Evolutionary conservation across 1,140 invertebrate species (phyloP), one percentile per base, ranked within the genome.

Genomic region (Telenomus remus): DNA sequence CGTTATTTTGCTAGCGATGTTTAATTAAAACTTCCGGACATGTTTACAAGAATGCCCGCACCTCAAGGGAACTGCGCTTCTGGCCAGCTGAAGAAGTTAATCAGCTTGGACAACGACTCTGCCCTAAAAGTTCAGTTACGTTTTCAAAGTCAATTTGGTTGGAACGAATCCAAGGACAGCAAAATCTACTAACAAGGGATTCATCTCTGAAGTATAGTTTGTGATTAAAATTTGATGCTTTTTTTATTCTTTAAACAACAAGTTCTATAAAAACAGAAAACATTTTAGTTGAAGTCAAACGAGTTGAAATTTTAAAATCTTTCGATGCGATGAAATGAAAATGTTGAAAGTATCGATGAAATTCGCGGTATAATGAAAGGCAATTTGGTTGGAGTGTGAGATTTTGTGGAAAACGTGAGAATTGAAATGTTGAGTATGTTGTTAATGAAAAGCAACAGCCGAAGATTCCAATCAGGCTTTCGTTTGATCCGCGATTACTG

Each of bases 21-120:
- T 71, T 71, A 57, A 71, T 57, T 63, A 71, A 47, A 33, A 71
- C 33, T 70, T 71, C 51, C 68, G 57, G 33, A 15, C 27, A 3
- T 51, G 37, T 54, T 69, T 60, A 46, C 64, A 33, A 15, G 64
- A 14, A 33, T 53, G 5, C 34, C 14, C 42, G 19, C 27, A 42
- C 9, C 27, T 70, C 57, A 63, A 71, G 63, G 59, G 34, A 61
- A 50, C 15, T 50, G 57, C 50, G 19, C 34, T 54, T 8, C 14
- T 57, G 39, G 37, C 14, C 14, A 12, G 44, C 63, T 35, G 50
- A 66, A 68, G n/a, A 48, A 68, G 54, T 51, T 50, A 59, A 68
- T 68, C 64, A 53, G 8, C 43, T 68, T 33, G 43, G 16, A 46
- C 48, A 57, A 46, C 35, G 4, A 37, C 11, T 65, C 49, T 42